Base-by-base conservation (phyloP, 2,888 invertebrate species). In the Dasysyrphus tricinctus region DNA sequence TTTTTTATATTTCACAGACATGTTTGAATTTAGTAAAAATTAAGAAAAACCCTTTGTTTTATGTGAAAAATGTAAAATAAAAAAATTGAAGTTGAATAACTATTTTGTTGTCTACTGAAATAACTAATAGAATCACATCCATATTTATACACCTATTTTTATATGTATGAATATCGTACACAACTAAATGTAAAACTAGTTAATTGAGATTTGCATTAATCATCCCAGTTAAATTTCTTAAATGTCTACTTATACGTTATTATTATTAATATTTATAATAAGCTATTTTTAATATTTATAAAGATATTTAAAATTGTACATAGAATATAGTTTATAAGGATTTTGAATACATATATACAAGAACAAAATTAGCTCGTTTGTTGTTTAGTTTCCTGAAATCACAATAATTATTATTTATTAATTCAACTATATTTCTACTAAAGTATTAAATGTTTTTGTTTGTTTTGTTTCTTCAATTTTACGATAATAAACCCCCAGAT, bases 281-380 rank as follows among this genome's bases (percentile, higher is more conserved):
- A 80, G 65, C 85, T 65, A 59, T 79, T 63, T 32, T n/a, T 24
- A 49, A 19, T 63, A 56, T 72, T 73, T 83, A 76, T 47, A 76
- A 73, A 69, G 47, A 34, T 37, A 67, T n/a, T 69, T 77, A 54
- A 59, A 73, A 78, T 81, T 85, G 74, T 85, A 85, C 85, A 63
- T 54, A 72, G 49, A 32, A 37, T 72, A 24, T 76, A 51, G 16
- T 32, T 59, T 80, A 67, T 44, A 39, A 69, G 39, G 54, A 29
- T 69, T 69, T 80, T 65, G 24, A 61, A 49, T 81, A 81, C 82
- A 65, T 86, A 81, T 86, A 51, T 86, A 82, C 85, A 85, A 69
- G 34, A 44, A 70, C 32, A 70, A 70, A 65, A 78, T 72, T 16
- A 51, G 37, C 47, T 59, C 56, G 32, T 49, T 76, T 70, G n/a